A percentile compares a stretch with the other conserved stretches of the same genome.
These are phyloP conservation scores for Zosterops lateralis DNA, from an alignment of 2,113 vertebrate species.

Conservation along the genomic window DNA sequence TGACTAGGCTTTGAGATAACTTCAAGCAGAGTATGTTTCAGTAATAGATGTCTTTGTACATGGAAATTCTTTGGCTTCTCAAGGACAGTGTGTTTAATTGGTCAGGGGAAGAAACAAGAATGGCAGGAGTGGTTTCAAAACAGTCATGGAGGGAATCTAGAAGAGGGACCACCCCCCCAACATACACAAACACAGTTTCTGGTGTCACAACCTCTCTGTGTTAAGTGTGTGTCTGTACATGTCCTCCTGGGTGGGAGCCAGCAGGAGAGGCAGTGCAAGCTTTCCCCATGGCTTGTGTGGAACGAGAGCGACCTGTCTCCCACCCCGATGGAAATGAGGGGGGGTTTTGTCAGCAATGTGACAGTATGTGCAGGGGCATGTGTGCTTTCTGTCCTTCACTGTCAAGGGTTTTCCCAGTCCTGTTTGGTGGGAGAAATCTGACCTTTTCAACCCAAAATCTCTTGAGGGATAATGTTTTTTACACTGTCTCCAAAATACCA, in stretches of 20 bases:
- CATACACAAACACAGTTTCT: neutral
- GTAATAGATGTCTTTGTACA: neutral
- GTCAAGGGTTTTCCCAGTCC: neutral
- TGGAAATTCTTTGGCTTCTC: neutral
- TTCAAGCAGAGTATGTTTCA: neutral
- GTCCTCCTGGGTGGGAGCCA: conserved; percentile 4
- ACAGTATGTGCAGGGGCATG: neutral
- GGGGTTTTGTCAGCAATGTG: neutral
- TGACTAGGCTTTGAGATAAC: neutral
- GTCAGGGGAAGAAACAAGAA: neutral
- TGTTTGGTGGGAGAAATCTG: neutral
- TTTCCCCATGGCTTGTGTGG: neutral
- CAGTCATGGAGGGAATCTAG: neutral
- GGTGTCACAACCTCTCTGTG: neutral
- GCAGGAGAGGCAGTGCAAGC: neutral
- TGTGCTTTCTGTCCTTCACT: neutral
- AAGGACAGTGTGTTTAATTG: neutral
- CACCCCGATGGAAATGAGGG: neutral
- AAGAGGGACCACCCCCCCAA: neutral
- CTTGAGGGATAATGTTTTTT: neutral
- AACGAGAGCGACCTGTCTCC: neutral
- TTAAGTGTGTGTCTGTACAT: neutral
- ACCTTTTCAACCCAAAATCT: neutral
- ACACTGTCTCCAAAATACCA: neutral
- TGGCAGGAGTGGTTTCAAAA: neutral